These are phyloP conservation scores for Drosophila simulans DNA, from an alignment of 1,140 invertebrate species.

Conservation along the genomic window DNA sequence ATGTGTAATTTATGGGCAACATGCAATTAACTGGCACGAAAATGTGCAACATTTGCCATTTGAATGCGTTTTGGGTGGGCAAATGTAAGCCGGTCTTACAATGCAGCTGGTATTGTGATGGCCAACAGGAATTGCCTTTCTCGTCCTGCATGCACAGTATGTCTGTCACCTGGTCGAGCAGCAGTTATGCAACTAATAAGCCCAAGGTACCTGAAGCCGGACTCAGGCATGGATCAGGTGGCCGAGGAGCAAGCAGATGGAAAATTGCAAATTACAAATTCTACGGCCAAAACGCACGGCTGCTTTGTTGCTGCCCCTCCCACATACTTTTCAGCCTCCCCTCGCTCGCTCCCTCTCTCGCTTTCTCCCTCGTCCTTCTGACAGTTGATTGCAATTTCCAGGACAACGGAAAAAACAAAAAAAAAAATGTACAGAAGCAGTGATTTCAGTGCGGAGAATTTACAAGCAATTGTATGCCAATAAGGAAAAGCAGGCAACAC, in stretches of 20 bases:
- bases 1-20: constrained; percentile 44
- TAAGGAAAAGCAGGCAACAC: constrained; percentile 68
- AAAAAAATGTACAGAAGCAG: constrained; percentile 30
- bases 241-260: constrained; percentile 22
- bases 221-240: constrained; percentile 13
- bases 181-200: constrained; percentile 60
- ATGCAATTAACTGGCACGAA: constrained; percentile 51
- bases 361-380: constrained; percentile 3
- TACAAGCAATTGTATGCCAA: constrained; percentile 74
- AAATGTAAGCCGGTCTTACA: constrained; percentile 8
- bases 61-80: constrained; percentile 37
- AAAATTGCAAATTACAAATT: constrained; percentile 71
- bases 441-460: constrained; percentile 69
- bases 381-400: constrained; percentile 65
- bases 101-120: neutral
- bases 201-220: constrained; percentile 21
- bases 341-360: neutral
- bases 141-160: neutral
- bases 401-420: constrained; percentile 18
- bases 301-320: constrained; percentile 18
- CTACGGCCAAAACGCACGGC: constrained; percentile 38
- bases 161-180: constrained; percentile 49
- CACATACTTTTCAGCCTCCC: neutral
- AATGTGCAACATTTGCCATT: constrained; percentile 54
- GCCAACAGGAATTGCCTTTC: neutral